Percentiles rank a stretch among this genome's conserved stretches.
These are phyloP conservation scores for Ennomos erosarius DNA, from an alignment of 2,888 invertebrate species.

Conservation along the genomic window DNA sequence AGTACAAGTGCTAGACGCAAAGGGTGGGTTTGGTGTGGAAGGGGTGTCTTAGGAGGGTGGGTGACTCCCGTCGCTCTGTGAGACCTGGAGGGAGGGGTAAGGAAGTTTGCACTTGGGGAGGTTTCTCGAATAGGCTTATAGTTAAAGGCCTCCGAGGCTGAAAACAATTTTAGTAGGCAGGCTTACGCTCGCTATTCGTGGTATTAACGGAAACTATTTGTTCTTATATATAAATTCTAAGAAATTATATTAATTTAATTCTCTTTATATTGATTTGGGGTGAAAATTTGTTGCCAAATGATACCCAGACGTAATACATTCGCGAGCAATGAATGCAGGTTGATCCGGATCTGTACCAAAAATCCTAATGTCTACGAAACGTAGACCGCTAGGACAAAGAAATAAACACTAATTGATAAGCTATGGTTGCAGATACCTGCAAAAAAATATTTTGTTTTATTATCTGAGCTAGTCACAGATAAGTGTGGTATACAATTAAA, in stretches of 20 bases:
- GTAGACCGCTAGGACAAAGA: no score
- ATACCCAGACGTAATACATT: no score
- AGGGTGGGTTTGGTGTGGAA: constrained; percentile 41
- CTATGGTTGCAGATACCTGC: no score
- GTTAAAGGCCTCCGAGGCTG: constrained; percentile 44
- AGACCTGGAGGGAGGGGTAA: constrained; percentile 39
- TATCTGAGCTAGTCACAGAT: no score
- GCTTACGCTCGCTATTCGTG: constrained; percentile 17
- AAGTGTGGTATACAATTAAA: no score
- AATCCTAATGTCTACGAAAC: no score
- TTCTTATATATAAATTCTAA: background rate
- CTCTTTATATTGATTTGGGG: background rate
- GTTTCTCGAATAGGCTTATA: constrained; percentile 57
- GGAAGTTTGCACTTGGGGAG: constrained; percentile 65
- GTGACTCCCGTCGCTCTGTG: constrained; percentile 49
- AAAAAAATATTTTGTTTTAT: no score
- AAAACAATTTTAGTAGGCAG: constrained; percentile 32
- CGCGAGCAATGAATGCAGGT: no score
- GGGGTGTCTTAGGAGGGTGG: constrained; percentile 28
- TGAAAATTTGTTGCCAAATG: no score
- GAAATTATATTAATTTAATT: background rate
- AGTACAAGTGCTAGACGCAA: constrained; percentile 69
- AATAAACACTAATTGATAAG: no score
- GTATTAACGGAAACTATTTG: constrained; percentile 13
- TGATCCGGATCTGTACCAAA: no score